A percentile compares a stretch with the other conserved stretches of the same genome.
These are phyloP conservation scores for Heliconius nattereri DNA, from an alignment of 1,140 invertebrate species.

Conservation along the genomic window DNA sequence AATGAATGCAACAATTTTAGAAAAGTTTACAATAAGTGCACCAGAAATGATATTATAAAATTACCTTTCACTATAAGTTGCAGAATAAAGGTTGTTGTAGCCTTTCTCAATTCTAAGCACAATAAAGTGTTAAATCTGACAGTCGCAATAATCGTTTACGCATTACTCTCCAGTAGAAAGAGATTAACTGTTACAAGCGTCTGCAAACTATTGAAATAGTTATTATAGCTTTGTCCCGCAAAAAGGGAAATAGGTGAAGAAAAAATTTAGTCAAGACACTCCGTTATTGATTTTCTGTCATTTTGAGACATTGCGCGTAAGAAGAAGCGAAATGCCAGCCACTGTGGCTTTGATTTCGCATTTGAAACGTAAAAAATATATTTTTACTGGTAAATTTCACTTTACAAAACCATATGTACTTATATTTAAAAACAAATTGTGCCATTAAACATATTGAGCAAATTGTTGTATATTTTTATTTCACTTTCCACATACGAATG, in stretches of 20 bases:
- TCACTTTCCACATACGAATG: background rate
- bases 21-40: conserved; percentile 15
- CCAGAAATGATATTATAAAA: conserved; percentile 40
- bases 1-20: conserved; percentile 29
- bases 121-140: conserved; percentile 34
- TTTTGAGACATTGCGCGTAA: too few relatives aligned
- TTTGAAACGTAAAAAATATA: too few relatives aligned
- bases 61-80: conserved; percentile 45
- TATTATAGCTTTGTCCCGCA: too few relatives aligned
- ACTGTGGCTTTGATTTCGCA: too few relatives aligned
- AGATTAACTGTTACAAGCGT: background rate
- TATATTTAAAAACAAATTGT: too few relatives aligned
- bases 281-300: too few relatives aligned
- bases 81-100: conserved; percentile 32
- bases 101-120: conserved; percentile 36
- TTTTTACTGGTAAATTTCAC: too few relatives aligned
- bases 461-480: background rate
- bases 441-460: too few relatives aligned
- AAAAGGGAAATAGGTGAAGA: too few relatives aligned
- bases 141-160: conserved; percentile 27
- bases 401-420: too few relatives aligned
- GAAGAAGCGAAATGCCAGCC: too few relatives aligned
- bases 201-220: background rate
- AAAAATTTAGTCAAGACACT: too few relatives aligned
- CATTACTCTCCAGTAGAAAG: background rate